Conservation (phyloP, 1,140 invertebrate species). For the Drosophila kepulauana region DNA sequence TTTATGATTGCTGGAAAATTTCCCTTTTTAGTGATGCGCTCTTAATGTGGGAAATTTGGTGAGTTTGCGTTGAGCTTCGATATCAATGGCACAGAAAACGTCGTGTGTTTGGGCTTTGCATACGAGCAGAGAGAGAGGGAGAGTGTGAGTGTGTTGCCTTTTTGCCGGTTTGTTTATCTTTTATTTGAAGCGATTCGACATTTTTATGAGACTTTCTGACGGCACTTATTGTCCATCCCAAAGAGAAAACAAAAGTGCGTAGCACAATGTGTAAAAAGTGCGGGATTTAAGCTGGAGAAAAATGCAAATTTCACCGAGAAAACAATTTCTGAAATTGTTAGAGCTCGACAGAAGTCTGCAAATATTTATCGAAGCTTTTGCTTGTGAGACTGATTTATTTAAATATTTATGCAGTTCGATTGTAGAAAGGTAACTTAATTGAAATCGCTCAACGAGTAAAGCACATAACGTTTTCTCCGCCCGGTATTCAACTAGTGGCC, state of each 20-base stretch:
- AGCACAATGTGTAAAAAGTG: neutral
- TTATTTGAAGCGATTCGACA: constrained; percentile 47
- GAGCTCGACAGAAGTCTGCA: constrained; percentile 28
- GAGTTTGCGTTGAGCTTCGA: constrained; percentile 1
- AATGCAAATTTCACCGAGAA: constrained; percentile 14
- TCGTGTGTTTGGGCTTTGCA: no score
- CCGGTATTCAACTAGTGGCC: constrained; percentile 9
- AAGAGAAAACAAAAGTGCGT: constrained; percentile 7
- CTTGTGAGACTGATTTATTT: constrained; percentile 50
- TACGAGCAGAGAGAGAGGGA: neutral
- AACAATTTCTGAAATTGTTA: constrained; percentile 27
- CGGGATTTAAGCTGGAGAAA: constrained; percentile 36
- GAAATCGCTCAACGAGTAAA: neutral
- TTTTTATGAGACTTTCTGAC: constrained; percentile 59
- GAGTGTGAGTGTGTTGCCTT: constrained; percentile 18
- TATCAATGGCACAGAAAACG: neutral
- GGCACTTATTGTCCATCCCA: constrained; percentile 46
- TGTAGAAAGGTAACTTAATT: neutral
- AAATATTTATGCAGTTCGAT: constrained; percentile 50
- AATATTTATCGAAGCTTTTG: constrained; percentile 55
- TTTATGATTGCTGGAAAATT: neutral
- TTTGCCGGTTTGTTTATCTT: constrained; percentile 71
- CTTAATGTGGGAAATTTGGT: constrained; percentile 8
- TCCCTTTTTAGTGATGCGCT: neutral
- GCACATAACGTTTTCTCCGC: no score